These are phyloP conservation scores for Synanthedon myopaeformis DNA, from an alignment of 2,888 invertebrate species.

Conservation along the genomic window DNA sequence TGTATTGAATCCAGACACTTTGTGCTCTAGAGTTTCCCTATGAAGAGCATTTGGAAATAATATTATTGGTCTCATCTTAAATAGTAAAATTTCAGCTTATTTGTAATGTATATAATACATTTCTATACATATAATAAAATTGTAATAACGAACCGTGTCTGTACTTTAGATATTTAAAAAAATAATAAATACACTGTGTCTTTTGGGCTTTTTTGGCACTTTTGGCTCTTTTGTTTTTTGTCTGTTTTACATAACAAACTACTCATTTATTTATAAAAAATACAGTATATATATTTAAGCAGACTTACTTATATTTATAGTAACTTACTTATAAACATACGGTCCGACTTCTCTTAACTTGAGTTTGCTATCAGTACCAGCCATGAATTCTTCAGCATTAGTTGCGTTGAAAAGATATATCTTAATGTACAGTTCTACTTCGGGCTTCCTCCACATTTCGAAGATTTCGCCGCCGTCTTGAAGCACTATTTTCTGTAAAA, in stretches of 20 bases:
- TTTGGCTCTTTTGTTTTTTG: too few species aligned
- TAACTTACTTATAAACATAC: conserved; percentile 86
- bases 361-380: conserved; percentile 76
- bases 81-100: too few species aligned
- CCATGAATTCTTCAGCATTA: conserved; percentile 81
- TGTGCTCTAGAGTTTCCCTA: conserved; percentile 80
- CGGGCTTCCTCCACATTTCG: conserved; percentile 84
- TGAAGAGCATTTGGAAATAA: conserved; percentile 16
- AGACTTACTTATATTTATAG: too few species aligned
- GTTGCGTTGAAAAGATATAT: conserved; percentile 88
- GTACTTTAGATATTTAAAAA: too few species aligned
- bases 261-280: too few species aligned
- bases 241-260: too few species aligned
- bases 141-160: too few species aligned
- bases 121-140: too few species aligned
- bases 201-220: too few species aligned
- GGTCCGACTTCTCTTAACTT: conserved; percentile 85
- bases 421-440: conserved; percentile 81
- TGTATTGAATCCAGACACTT: conserved; percentile 77
- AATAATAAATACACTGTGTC: too few species aligned
- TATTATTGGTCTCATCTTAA: background rate
- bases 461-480: conserved; percentile 84
- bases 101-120: too few species aligned
- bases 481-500: conserved; percentile 78
- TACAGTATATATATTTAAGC: too few species aligned